phyloP scores from a whole-genome alignment of 2,888 invertebrate genomes.

The Eurois occulta region DNA sequence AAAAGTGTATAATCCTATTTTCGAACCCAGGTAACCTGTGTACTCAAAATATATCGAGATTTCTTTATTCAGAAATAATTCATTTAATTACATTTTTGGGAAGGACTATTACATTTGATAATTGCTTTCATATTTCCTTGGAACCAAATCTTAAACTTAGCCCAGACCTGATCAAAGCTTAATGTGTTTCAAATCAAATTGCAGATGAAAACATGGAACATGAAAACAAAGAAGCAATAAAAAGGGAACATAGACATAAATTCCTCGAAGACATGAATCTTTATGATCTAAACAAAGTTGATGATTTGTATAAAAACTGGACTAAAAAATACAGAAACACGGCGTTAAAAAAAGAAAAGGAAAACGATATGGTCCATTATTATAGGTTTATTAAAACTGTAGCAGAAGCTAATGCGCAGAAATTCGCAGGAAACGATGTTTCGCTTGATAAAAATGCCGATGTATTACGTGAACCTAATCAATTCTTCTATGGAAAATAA shows the following conservation, averaged over 20 bases:
- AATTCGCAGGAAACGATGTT: constrained; percentile 64
- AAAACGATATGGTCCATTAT: constrained; percentile 66
- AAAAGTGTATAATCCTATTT: not conserved
- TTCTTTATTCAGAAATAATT: not conserved
- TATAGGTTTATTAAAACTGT: constrained; percentile 80
- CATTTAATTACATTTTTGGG: not conserved
- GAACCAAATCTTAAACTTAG: not conserved
- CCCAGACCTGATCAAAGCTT: not conserved
- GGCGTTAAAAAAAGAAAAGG: constrained; percentile 65
- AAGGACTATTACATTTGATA: no score
- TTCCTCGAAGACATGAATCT: constrained; percentile 62
- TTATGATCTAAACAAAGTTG: constrained; percentile 75
- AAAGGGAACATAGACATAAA: constrained; percentile 6
- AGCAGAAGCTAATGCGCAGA: constrained; percentile 74
- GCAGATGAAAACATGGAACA: constrained; percentile 70
- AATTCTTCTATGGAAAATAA: constrained; percentile 70
- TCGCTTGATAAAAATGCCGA: constrained; percentile 72
- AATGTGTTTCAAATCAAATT: constrained; percentile 9
- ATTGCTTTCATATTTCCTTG: not conserved
- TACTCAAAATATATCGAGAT: not conserved
- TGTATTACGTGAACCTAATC: constrained; percentile 69
- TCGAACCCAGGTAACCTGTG: not conserved
- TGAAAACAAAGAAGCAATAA: constrained; percentile 3
- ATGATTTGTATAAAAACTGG: constrained; percentile 72
- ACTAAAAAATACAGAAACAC: constrained; percentile 64